Base-by-base conservation (phyloP, 1,140 invertebrate species). In the Plectrocnemia conspersa region DNA sequence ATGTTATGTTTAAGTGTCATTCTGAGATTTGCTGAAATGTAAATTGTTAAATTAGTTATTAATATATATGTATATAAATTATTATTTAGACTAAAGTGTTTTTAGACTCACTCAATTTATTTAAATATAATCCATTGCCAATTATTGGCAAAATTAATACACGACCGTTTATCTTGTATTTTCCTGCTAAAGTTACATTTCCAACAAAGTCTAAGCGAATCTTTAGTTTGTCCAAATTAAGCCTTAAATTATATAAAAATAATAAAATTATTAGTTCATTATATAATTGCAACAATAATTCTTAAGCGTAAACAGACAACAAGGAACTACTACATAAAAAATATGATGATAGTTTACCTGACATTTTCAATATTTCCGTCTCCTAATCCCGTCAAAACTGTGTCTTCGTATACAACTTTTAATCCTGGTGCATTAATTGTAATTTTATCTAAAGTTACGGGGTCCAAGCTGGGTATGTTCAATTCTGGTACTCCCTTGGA, bases 131-230 rank as follows among this genome's bases (percentile, higher is more conserved):
- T 25, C 82, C 82, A 24, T 72, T 65, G 35, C 82, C 81, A 22
- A 58, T 69, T 19, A 84, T 77, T 0, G 81, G 80, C 7, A 84
- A 62, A 19, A 84, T 65, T 15, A 83, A 67, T 15, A 84, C 66
- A 60, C 76, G 76, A 1, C 82, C 81, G 25, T 76, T 66, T 41
- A 82, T 64, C 29, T 70, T 75, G 56, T 83, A 83, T 56, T 81
- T 66, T 3, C 73, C 77, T 52, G 71, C 74, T 53, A 75, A 59
- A 0, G 72, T 74, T 15, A 72, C 65, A 45, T 78, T 75, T 7
- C 66, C 66, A 1, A 71, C 68, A 63, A 71, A 73, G 63, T 78
- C 74, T 3, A 77, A 21, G 0, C 52, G 47, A 0, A 68, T 67
- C 40, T 69, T 70, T 3, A 66, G 65, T 32, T 68, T 68, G 0